Conservation (phyloP, 1,140 invertebrate genomes). For the Conus ventricosus region DNA sequence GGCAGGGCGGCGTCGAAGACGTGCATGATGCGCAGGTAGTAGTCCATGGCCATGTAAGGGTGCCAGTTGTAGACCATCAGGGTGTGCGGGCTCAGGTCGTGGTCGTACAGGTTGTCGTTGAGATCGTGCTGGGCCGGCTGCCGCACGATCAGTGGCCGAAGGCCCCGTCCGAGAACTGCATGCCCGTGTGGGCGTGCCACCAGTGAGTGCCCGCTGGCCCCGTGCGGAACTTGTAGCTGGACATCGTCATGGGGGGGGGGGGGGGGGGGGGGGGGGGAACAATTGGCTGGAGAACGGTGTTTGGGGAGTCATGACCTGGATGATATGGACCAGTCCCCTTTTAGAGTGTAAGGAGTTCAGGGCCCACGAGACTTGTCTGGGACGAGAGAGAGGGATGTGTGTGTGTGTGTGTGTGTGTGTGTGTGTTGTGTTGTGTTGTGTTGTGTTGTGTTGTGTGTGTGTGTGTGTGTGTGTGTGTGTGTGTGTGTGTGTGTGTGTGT, state of each 20-base stretch:
- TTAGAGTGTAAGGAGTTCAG: too few relatives aligned
- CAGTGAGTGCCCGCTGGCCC: constrained; percentile 85
- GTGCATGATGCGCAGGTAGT: constrained; percentile 75
- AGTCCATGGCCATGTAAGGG: constrained; percentile 78
- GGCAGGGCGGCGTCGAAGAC: constrained; percentile 62
- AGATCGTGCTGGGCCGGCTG: constrained; percentile 45
- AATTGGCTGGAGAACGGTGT: too few relatives aligned
- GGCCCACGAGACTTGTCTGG: too few relatives aligned
- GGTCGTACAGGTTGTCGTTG: constrained; percentile 57
- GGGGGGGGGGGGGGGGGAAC: too few relatives aligned
- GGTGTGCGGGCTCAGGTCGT: constrained; percentile 58
- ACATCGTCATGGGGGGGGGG: too few relatives aligned
- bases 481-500: too few relatives aligned
- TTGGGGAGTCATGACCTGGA: not conserved
- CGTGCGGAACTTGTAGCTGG: constrained; percentile 72
- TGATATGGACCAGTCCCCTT: not conserved
- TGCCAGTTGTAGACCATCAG: constrained; percentile 61
- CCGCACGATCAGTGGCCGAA: constrained; percentile 79
- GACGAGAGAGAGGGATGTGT: too few relatives aligned
- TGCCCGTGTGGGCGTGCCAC: constrained; percentile 91
- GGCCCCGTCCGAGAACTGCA: constrained; percentile 88
- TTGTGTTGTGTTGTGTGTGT: too few relatives aligned
- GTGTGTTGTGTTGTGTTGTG: too few relatives aligned
- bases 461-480: too few relatives aligned
- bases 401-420: too few relatives aligned